Percentiles rank a stretch among this genome's conserved stretches.
Conservation (phyloP, 2,113 vertebrate genomes). For the Tympanuchus pallidicinctus region DNA sequence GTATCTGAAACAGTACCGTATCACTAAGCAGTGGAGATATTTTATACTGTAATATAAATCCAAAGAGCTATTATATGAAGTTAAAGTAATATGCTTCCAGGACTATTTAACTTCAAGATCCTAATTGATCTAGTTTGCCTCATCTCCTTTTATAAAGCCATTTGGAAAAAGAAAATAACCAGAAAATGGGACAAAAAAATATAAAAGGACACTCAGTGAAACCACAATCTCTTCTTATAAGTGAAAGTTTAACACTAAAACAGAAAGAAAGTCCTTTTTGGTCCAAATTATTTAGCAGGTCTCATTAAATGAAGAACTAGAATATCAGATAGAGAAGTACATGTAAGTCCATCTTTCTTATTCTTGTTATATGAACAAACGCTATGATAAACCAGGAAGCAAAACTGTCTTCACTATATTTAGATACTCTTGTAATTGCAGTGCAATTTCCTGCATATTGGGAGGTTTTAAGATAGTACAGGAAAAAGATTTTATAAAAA, state of each 20-base stretch:
- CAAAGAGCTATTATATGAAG: conserved; percentile 22
- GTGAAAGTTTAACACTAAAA: neutral
- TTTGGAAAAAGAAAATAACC: neutral
- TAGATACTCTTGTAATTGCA: neutral
- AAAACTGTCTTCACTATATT: neutral
- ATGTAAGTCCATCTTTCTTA: neutral
- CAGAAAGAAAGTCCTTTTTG: neutral
- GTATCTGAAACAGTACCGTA: neutral
- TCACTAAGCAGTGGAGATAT: neutral
- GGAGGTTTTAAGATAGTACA: neutral
- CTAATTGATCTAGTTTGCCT: conserved; percentile 14
- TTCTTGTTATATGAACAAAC: neutral
- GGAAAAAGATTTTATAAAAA: neutral
- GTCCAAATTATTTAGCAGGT: neutral
- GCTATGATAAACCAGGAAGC: neutral
- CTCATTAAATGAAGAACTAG: neutral
- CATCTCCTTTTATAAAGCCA: neutral
- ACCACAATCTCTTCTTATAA: neutral
- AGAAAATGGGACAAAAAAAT: neutral
- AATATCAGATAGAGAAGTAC: neutral
- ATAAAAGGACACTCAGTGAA: neutral
- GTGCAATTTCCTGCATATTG: neutral
- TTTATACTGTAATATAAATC: conserved; percentile 9
- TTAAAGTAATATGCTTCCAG: neutral
- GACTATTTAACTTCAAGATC: neutral